Base-by-base conservation (phyloP, 2,113 vertebrate species). In the Pseudopipra pipra region DNA sequence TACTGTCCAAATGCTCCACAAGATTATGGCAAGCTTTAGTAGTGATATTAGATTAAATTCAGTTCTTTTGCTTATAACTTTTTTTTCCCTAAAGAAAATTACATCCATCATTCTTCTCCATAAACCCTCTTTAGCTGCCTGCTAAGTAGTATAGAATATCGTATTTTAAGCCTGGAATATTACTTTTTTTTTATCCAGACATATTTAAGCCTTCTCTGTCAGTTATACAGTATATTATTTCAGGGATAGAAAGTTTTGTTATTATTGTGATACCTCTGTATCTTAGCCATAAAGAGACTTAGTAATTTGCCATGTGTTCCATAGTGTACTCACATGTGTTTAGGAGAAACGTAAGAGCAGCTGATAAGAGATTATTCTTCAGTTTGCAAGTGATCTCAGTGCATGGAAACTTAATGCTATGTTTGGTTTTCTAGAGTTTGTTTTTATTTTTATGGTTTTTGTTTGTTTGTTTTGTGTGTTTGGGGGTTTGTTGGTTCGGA, bases 1-100 rank as follows among this genome's bases (percentile, higher is more conserved):
- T 97, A 97, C 95, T 95, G 90, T 92, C 97, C 95, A 94, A 97
- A 97, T 97, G 96, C 92, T 96, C 87, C 87, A 62, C 51, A 87
- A 97, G 98, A 98, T 98, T 98, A 97, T 96, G 39, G 70, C 94
- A 96, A 97, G 98, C 98, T 98, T 98, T 98, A 98, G 97, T 94
- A 95, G 97, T 97, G 98, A 99, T 98, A 99, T 99, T 98, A 99
- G 98, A 99, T 99, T 98, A 98, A 98, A 98, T 98, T 95, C 98
- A 98, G 98, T 99, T 98, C 98, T 97, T 89, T 97, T 82, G 96
- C 98, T 99, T 98, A 98, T 99, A 95, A 98, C 98, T 71, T 31
- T 33, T 84, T 72, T 90, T 91, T 85, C 67, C 10, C 19, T 27
- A 96, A 97, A 96, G 97, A 98, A 98, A 99, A 98, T 99, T 99